phyloP scores from a whole-genome alignment of 2,888 invertebrate genomes.

The Habroteleia sp. region DNA sequence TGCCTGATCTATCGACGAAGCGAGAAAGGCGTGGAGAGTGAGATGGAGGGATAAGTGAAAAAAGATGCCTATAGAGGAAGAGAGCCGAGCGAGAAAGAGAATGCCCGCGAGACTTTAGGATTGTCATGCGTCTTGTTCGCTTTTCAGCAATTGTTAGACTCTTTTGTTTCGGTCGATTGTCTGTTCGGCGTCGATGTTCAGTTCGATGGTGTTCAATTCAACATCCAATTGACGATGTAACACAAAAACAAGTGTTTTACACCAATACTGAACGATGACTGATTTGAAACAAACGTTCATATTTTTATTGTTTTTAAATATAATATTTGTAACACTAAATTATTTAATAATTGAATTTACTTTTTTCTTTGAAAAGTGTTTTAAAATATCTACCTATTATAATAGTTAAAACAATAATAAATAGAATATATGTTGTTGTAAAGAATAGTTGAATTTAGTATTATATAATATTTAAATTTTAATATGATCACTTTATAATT shows the following conservation, averaged over 20 bases:
- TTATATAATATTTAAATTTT: too few species aligned
- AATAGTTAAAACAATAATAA: too few species aligned
- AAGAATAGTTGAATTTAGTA: too few species aligned
- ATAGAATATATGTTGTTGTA: too few species aligned
- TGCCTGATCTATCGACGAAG: constrained; percentile 71
- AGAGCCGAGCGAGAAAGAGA: constrained; percentile 49
- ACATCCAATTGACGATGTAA: neutral
- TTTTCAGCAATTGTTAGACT: constrained; percentile 52
- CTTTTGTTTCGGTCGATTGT: constrained; percentile 37
- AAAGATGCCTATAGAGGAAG: constrained; percentile 51
- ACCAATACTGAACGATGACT: too few species aligned
- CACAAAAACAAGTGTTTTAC: constrained; percentile 9
- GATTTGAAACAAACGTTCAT: too few species aligned
- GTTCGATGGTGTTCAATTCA: neutral
- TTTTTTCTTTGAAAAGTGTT: too few species aligned
- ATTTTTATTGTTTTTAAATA: too few species aligned
- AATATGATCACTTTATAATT: too few species aligned
- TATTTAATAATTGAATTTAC: too few species aligned
- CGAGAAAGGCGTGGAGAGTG: constrained; percentile 64
- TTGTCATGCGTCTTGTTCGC: constrained; percentile 62
- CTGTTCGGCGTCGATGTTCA: constrained; percentile 5
- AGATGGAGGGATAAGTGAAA: constrained; percentile 50
- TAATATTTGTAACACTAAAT: too few species aligned
- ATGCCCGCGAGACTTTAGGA: constrained; percentile 38
- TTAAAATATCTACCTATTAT: too few species aligned